phyloP scores from a whole-genome alignment of 1,140 invertebrate species.

The Drosophila aff. region DNA sequence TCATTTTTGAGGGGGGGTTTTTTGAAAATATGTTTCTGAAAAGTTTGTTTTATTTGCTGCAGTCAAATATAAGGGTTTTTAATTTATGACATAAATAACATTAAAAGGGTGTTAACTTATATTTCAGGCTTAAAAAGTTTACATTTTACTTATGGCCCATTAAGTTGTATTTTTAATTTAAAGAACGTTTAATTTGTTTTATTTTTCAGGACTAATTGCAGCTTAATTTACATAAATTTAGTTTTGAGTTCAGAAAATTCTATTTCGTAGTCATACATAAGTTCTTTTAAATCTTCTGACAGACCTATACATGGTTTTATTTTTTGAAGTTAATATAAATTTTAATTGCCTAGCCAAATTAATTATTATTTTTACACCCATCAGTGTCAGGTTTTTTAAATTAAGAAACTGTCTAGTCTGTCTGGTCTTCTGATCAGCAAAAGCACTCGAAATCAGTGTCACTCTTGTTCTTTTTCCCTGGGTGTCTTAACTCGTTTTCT shows the following conservation, averaged over 20 bases:
- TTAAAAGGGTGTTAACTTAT: background rate
- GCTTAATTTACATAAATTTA: too few relatives aligned
- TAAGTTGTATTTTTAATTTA: background rate
- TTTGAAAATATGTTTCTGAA: conserved; percentile 1
- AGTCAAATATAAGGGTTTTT: conserved; percentile 3
- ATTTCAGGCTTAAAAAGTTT: background rate
- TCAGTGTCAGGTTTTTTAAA: conserved; percentile 14
- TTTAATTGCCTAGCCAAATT: background rate
- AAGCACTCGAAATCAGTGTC: conserved; percentile 20
- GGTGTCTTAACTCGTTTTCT: conserved; percentile 17
- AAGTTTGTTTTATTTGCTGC: conserved; percentile 7
- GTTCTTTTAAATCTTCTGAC: background rate
- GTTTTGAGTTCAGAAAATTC: too few relatives aligned
- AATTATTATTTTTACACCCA: background rate
- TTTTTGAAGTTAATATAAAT: too few relatives aligned
- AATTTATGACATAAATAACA: conserved; percentile 12
- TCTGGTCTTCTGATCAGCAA: background rate
- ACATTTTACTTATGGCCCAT: background rate
- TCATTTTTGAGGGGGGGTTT: conserved; percentile 10
- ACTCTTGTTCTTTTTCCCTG: conserved; percentile 12
- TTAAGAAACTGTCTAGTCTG: conserved; percentile 11
- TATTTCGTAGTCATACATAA: background rate
- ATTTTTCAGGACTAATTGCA: background rate
- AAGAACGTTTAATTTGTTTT: background rate
- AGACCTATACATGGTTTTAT: background rate